Conservation (phyloP, 2,888 invertebrate genomes). For the Scrobipalpa atriplicella region DNA sequence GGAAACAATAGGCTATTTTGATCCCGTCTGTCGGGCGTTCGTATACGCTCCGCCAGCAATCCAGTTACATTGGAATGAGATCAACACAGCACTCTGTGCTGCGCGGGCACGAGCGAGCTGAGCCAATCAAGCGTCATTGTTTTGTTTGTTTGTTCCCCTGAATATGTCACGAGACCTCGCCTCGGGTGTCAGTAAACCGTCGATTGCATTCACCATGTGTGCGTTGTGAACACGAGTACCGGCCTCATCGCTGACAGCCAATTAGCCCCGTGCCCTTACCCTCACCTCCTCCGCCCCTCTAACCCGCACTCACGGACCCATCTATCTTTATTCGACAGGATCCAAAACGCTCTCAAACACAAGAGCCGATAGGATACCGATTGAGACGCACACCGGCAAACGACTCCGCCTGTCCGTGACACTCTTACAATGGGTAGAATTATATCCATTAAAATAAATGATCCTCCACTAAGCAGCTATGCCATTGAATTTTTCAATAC, state of each 20-base stretch:
- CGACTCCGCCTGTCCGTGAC: constrained; percentile 49
- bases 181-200: constrained; percentile 47
- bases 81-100: constrained; percentile 26
- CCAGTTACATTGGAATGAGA: constrained; percentile 21
- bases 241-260: constrained; percentile 78
- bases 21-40: neutral
- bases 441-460: constrained; percentile 59
- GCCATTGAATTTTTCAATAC: constrained; percentile 53
- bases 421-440: constrained; percentile 59
- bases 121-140: constrained; percentile 54
- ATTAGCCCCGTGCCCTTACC: constrained; percentile 69
- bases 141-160: constrained; percentile 53
- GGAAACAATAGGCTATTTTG: constrained; percentile 2
- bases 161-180: constrained; percentile 51
- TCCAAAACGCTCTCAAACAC: constrained; percentile 58
- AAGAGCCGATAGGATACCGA: constrained; percentile 53
- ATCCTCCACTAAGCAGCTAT: constrained; percentile 48
- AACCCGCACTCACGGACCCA: constrained; percentile 62
- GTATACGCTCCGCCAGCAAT: neutral
- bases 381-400: constrained; percentile 45
- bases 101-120: constrained; percentile 34
- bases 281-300: constrained; percentile 49
- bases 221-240: constrained; percentile 47
- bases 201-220: constrained; percentile 52
- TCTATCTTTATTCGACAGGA: constrained; percentile 77